Base-by-base conservation (phyloP, 2,888 invertebrate species). In the Gnatocerus cornutus region DNA sequence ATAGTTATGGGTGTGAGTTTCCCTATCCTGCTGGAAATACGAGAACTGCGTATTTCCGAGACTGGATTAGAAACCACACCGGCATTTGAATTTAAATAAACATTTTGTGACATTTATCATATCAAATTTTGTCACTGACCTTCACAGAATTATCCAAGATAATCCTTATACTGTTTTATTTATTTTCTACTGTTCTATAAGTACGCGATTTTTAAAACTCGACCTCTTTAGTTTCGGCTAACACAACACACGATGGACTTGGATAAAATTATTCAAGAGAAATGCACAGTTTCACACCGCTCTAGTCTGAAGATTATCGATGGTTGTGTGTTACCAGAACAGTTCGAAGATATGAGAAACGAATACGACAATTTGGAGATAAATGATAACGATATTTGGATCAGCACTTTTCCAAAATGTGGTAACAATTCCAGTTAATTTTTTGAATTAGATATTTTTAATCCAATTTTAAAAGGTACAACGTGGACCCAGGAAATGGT, bases 401-500 rank as follows among this genome's bases (percentile, higher is more conserved):
- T 89, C 0, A 85, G 86, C 73, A 87, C 87, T 74, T 88, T 87
- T 80, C 88, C 88, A 0, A 88, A 89, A 83, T 86, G 87, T 62
- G 91, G 92, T 21, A 21, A 21, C 4, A 21, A 21, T 21, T 21
- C 1, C 21, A 1, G 21, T 21, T n/a, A n/a, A n/a, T n/a, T n/a
- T n/a, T n/a, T n/a, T n/a, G n/a, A n/a, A n/a, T n/a, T n/a, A n/a
- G n/a, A n/a, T n/a, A n/a, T n/a, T n/a, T n/a, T n/a, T n/a, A n/a
- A n/a, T n/a, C n/a, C n/a, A n/a, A n/a, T n/a, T n/a, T n/a, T n/a
- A 21, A 21, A 3, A 21, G 21, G 21, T 4, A 93, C 93, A 16
- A 93, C 93, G 12, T 93, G 93, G 93, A 88, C 91, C 0, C 92
- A 92, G 81, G 93, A 93, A 85, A 88, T 93, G 85, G 89, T 92